phyloP scores from a whole-genome alignment of 2,113 vertebrate genomes.

The Deroptyus accipitrinus region DNA sequence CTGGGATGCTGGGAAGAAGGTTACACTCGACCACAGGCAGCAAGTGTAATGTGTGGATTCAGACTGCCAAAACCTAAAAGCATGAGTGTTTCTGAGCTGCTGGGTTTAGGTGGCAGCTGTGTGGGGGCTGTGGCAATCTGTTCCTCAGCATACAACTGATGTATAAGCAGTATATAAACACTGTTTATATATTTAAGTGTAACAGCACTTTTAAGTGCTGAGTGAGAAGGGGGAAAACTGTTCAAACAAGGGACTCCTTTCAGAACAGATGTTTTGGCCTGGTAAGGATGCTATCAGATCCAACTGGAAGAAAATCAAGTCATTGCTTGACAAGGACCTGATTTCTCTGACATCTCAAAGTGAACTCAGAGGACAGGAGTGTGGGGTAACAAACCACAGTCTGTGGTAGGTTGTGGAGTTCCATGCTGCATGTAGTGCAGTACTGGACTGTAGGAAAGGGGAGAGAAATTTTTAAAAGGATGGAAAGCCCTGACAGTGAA shows the following conservation, averaged over 20 bases:
- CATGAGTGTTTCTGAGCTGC: not conserved
- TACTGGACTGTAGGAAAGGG: not conserved
- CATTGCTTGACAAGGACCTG: constrained; percentile 1
- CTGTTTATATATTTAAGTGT: constrained; percentile 19
- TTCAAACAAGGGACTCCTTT: not conserved
- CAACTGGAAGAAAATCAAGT: constrained; percentile 42
- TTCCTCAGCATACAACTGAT: not conserved
- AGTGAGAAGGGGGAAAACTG: not conserved
- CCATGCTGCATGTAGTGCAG: not conserved
- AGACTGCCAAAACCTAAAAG: not conserved
- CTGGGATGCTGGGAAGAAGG: fast-evolving
- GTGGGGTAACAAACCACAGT: not conserved
- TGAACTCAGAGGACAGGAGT: not conserved
- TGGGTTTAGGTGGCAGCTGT: constrained; percentile 37
- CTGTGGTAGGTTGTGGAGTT: not conserved
- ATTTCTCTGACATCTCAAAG: constrained; percentile 27
- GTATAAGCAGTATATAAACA: constrained; percentile 23
- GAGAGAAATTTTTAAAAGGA: not conserved
- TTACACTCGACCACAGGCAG: not conserved
- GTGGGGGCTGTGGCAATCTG: constrained; percentile 54
- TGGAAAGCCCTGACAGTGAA: not conserved
- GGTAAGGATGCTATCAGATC: not conserved
- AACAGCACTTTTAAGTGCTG: constrained; percentile 19
- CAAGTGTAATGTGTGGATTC: not conserved
- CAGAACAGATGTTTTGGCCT: constrained; percentile 54